Evolutionary conservation across 2,797 vertebrate species (phyloP).

Genomic region (Todus mexicanus): DNA sequence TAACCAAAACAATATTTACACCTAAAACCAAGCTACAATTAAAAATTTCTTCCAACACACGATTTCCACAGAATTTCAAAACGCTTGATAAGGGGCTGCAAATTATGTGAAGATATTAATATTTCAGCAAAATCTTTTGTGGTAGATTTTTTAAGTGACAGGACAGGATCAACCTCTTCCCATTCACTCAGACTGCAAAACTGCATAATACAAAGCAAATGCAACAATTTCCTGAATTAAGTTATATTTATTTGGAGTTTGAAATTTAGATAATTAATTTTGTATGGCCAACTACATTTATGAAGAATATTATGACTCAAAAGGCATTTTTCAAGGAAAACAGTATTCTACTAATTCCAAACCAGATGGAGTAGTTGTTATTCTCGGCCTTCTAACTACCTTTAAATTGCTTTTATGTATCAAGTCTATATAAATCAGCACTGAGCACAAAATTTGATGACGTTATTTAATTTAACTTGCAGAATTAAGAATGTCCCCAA

Average conservation of each 20-base stretch:
- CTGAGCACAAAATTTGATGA: background rate
- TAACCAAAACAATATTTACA: background rate
- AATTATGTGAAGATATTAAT: background rate
- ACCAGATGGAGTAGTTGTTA: background rate
- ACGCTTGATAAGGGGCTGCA: background rate
- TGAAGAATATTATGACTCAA: background rate
- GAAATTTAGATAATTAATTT: background rate
- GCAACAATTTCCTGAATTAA: background rate
- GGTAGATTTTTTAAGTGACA: background rate
- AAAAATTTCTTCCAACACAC: background rate
- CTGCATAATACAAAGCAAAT: background rate
- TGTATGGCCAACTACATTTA: background rate
- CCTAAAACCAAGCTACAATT: background rate
- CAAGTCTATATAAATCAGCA: background rate
- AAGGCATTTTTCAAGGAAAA: background rate
- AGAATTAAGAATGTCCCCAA: background rate
- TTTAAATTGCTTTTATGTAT: background rate
- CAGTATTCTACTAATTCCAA: background rate
- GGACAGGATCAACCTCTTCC: background rate
- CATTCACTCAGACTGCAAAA: background rate
- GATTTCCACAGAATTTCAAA: background rate
- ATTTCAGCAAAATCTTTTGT: background rate
- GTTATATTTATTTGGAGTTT: background rate
- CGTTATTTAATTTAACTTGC: background rate
- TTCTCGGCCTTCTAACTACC: background rate